phyloP scores from a whole-genome alignment of 2,113 vertebrate genomes.

The Lathamus discolor region DNA sequence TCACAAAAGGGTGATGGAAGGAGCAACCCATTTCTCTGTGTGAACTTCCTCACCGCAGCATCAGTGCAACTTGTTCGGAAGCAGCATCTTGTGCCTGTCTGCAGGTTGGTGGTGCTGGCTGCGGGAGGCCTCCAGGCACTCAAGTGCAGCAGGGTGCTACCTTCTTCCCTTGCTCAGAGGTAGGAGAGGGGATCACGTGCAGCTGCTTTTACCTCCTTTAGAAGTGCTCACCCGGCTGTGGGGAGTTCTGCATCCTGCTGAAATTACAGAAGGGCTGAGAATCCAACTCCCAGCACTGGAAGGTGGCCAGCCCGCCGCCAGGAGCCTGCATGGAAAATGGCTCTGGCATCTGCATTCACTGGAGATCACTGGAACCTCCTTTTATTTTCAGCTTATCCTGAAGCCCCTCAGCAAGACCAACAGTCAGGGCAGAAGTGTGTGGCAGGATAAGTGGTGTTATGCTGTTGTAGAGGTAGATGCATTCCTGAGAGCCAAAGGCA shows the following conservation, averaged over 20 bases:
- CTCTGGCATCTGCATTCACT: not conserved
- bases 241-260: not conserved
- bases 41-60: accelerated
- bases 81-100: not conserved
- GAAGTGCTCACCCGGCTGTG: not conserved
- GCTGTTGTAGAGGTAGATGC: not conserved
- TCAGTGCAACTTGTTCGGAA: accelerated
- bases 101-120: not conserved
- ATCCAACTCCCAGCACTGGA: not conserved
- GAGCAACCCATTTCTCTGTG: not conserved
- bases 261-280: conserved; percentile 54
- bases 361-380: not conserved
- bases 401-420: not conserved
- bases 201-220: not conserved
- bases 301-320: not conserved
- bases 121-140: not conserved
- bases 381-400: not conserved
- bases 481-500: not conserved
- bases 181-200: not conserved
- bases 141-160: not conserved
- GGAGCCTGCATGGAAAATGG: not conserved
- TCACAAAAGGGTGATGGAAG: not conserved
- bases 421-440: not conserved
- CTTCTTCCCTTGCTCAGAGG: not conserved
- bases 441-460: not conserved